phyloP scores from a whole-genome alignment of 2,888 invertebrate genomes.

The Yponomeuta evonymella region DNA sequence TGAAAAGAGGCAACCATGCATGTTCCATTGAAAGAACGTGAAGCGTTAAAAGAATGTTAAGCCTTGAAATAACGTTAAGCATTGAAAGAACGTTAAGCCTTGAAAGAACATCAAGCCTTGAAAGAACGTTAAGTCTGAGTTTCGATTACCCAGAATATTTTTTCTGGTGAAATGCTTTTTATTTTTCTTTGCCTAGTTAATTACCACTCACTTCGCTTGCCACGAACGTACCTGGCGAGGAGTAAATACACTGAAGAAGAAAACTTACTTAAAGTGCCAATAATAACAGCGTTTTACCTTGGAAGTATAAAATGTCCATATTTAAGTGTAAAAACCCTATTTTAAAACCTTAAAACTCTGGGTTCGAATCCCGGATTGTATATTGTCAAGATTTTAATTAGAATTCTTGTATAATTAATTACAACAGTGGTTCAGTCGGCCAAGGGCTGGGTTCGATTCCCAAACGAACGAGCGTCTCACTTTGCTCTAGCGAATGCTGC shows the following conservation, averaged over 20 bases:
- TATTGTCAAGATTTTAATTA: neutral
- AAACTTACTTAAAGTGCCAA: too few species aligned
- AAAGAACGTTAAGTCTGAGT: neutral
- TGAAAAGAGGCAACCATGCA: too few species aligned
- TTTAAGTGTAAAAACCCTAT: neutral
- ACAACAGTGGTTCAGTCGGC: neutral
- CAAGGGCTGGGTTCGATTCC: conserved; percentile 20
- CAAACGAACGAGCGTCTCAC: neutral
- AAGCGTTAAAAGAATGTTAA: too few species aligned
- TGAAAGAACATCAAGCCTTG: neutral
- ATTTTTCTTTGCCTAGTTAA: too few species aligned
- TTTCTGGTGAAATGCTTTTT: neutral
- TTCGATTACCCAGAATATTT: neutral
- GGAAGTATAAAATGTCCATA: neutral
- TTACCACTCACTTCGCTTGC: too few species aligned
- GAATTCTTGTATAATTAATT: neutral
- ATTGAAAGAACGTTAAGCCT: too few species aligned
- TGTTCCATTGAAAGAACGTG: too few species aligned
- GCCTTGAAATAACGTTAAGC: too few species aligned
- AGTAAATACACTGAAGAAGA: too few species aligned
- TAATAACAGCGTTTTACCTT: too few species aligned
- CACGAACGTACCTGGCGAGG: too few species aligned
- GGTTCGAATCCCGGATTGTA: conserved; percentile 4
- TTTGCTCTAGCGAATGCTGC: conserved; percentile 16
- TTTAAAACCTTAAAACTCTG: neutral